phyloP scores from a whole-genome alignment of 2,888 invertebrate genomes.

The Ectobius pallidus region DNA sequence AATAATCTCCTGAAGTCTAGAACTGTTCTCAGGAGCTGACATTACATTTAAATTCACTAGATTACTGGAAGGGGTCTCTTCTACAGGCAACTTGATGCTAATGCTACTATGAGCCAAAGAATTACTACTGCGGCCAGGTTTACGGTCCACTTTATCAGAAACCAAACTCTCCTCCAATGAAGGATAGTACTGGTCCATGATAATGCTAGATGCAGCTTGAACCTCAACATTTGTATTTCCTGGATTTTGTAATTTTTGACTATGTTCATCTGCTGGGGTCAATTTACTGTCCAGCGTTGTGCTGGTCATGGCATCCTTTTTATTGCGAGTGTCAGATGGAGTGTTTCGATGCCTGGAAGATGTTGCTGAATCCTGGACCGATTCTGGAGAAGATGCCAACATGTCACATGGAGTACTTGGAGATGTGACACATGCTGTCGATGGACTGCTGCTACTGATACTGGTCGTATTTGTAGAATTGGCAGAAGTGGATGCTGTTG shows the following conservation, averaged over 20 bases:
- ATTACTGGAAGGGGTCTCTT: slow-evolving; percentile 1
- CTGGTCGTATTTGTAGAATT: slow-evolving; percentile 4
- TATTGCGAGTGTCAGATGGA: slow-evolving; percentile 37
- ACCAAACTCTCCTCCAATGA: slow-evolving; percentile 37
- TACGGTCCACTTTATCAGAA: slow-evolving; percentile 33
- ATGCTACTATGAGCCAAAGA: neutral
- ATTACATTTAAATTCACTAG: neutral
- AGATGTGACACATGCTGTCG: too few relatives aligned
- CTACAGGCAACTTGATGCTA: slow-evolving; percentile 13
- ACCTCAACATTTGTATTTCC: neutral
- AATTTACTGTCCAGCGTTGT: slow-evolving; percentile 42
- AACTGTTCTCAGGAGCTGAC: neutral
- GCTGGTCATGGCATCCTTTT: slow-evolving; percentile 46
- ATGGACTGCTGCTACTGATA: neutral
- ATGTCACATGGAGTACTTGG: neutral
- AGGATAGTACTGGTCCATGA: slow-evolving; percentile 35
- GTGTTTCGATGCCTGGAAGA: slow-evolving; percentile 13
- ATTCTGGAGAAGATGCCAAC: neutral
- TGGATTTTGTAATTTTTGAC: slow-evolving; percentile 15
- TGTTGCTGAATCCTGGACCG: neutral
- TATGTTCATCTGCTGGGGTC: slow-evolving; percentile 31
- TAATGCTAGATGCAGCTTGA: neutral
- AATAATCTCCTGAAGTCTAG: neutral
- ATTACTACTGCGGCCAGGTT: slow-evolving; percentile 11
- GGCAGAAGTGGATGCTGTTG: neutral